Evolutionary conservation across 2,888 invertebrate species (phyloP), one percentile per base, ranked within the genome.

Genomic region (Gymnoscelis rufifasciata): DNA sequence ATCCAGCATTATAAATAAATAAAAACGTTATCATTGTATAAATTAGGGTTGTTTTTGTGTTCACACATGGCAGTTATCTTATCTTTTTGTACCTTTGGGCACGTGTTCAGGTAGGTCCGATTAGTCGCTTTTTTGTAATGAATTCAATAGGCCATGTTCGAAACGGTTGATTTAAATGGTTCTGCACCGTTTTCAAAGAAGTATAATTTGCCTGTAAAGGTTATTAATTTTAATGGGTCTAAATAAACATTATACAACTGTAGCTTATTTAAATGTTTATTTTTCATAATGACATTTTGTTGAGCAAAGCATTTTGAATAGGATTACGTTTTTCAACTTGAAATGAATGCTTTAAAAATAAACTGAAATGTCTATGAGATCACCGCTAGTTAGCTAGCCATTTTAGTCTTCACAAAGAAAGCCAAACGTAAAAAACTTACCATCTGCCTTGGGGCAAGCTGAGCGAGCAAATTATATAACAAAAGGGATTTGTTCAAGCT

Each of bases 21-120:
- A 19, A 19, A 19, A 19, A 5, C 19, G 5, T n/a, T 19, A 19
- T 19, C 51, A 43, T 38, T n/a, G n/a, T n/a, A n/a, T n/a, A n/a
- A n/a, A n/a, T n/a, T 49, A 47, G 26, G 53, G 56, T 62, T 52
- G 43, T 59, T 60, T 59, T 55, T 59, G 49, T 59, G 52, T 59
- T 60, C 57, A 56, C 64, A 57, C 56, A 57, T 59, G 58, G 47
- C 48, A 44, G 49, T 56, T 63, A 60, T 62, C 57, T 68, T 64
- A 59, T 63, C 63, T 62, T 66, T 68, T 66, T 65, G 51, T 60
- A 57, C 38, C 45, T 47, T 54, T 65, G 13, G 41, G 66, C 75
- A 68, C 76, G 75, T 71, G 74, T 56, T 45, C 72, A 75, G 74
- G 76, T 52, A 54, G 43, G 19, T 19, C 30, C 53, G 57, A 60